phyloP scores from a whole-genome alignment of 2,797 vertebrate genomes.

The Micrastur ruficollis region DNA sequence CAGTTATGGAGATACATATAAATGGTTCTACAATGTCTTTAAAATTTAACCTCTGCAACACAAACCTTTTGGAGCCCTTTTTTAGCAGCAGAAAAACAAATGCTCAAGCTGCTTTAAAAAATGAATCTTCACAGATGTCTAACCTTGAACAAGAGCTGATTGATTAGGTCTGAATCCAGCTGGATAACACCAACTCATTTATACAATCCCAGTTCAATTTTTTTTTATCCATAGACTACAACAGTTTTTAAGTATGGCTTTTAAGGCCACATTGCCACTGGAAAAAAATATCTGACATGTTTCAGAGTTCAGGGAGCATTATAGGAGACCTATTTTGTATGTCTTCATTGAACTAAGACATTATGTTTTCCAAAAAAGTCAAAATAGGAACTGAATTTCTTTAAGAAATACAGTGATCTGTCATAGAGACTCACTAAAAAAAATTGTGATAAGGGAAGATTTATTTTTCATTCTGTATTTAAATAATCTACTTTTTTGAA shows the following conservation, averaged over 20 bases:
- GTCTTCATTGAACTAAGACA: background rate
- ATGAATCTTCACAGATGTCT: background rate
- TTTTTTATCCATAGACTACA: background rate
- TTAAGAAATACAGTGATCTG: background rate
- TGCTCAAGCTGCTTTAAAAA: background rate
- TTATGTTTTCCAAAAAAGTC: background rate
- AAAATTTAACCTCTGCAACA: background rate
- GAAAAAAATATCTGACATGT: background rate
- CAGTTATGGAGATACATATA: background rate
- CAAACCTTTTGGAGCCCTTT: background rate
- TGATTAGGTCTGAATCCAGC: background rate
- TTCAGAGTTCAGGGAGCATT: background rate
- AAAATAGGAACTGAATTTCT: background rate
- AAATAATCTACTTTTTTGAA: background rate
- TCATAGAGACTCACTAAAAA: background rate
- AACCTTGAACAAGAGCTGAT: background rate
- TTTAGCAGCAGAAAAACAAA: background rate
- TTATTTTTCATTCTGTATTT: conserved; percentile 16
- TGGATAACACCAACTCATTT: background rate
- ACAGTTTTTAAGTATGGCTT: background rate
- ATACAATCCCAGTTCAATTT: background rate
- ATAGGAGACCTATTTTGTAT: background rate
- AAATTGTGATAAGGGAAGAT: background rate
- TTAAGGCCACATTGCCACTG: background rate
- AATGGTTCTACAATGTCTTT: background rate